A percentile compares a stretch with the other conserved stretches of the same genome.
Evolutionary conservation across 2,797 vertebrate species (phyloP).

Genomic region (Carduelis carduelis): DNA sequence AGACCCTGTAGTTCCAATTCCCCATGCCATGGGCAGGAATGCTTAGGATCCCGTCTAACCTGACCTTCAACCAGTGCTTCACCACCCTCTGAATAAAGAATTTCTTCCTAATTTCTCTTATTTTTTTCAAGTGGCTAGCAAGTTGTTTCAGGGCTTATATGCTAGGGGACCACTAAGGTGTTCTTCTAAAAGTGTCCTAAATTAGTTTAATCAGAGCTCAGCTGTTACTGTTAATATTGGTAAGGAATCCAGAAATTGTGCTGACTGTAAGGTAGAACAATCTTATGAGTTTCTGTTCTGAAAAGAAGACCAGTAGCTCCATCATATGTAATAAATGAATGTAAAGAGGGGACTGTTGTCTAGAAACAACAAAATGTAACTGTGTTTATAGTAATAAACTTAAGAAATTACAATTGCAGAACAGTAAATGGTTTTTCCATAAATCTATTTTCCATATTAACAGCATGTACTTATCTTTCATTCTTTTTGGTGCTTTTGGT

Average conservation of each 20-base stretch:
- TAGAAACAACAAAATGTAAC: not conserved
- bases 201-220: not conserved
- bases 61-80: not conserved
- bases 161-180: not conserved
- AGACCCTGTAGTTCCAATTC: not conserved
- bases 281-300: not conserved
- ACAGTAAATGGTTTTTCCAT: not conserved
- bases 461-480: not conserved
- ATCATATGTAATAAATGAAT: not conserved
- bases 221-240: not conserved
- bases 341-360: not conserved
- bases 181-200: not conserved
- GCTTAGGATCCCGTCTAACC: not conserved
- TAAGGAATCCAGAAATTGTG: not conserved
- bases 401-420: not conserved
- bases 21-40: not conserved
- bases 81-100: not conserved
- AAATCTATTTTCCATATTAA: not conserved
- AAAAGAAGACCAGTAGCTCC: not conserved
- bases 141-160: not conserved
- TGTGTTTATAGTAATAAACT: not conserved
- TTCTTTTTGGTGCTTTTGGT: not conserved
- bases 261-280: not conserved
- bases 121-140: not conserved
- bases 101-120: not conserved